These are phyloP conservation scores for Caenorhabditis wallacei DNA, from an alignment of 2,888 invertebrate genomes.

Conservation along the genomic window DNA sequence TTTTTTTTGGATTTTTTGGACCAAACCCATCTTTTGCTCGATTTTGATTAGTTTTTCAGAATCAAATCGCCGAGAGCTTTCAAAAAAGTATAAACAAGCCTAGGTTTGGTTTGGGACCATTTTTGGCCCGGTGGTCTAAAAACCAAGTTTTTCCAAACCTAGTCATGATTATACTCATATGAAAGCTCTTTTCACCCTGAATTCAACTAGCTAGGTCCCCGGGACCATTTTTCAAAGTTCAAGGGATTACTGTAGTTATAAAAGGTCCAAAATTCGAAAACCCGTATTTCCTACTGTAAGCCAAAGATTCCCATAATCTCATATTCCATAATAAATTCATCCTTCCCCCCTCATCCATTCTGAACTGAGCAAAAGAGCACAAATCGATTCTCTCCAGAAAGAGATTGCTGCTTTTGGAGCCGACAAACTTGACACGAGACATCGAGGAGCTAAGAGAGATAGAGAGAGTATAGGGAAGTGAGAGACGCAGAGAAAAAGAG, in stretches of 20 bases:
- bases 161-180: slow-evolving; percentile 5
- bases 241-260: too few relatives aligned
- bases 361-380: slow-evolving; percentile 4
- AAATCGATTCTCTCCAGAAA: neutral
- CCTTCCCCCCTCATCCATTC: neutral
- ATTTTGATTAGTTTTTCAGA: neutral
- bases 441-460: neutral
- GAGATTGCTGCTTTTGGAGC: neutral
- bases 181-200: neutral
- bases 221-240: neutral
- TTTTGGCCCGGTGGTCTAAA: neutral
- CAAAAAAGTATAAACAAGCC: slow-evolving; percentile 22
- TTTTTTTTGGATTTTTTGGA: too few relatives aligned
- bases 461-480: neutral
- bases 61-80: neutral
- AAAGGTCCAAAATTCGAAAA: too few relatives aligned
- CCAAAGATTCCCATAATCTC: neutral
- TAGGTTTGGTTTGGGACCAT: slow-evolving; percentile 6
- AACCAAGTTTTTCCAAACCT: neutral
- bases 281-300: too few relatives aligned
- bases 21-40: too few relatives aligned
- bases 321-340: neutral
- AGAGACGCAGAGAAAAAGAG: slow-evolving; percentile 17
- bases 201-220: neutral
- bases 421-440: slow-evolving; percentile 32